Base-by-base conservation (phyloP, 2,888 invertebrate species). In the Steinernema hermaphroditum region DNA sequence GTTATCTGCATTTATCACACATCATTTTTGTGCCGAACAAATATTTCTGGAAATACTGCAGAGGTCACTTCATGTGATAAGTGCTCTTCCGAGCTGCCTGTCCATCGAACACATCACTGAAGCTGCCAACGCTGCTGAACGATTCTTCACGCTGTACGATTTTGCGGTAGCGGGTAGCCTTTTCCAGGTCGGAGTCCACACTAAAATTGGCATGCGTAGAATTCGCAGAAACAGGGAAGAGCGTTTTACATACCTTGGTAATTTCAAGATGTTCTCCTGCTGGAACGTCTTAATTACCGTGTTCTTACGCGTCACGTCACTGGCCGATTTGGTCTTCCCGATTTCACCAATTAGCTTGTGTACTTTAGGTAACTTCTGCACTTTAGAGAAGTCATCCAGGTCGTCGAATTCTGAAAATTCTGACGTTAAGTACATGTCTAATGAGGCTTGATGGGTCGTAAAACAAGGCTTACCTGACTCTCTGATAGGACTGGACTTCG, bases 241-340 rank as follows among this genome's bases (percentile, higher is more conserved):
- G 14, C 41, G 41, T 41, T 14, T 9, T 41, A 14, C 9, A 41
- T 24, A 54, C 54, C 54, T 54, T 46, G 78, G 80, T 50, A 79
- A 37, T 44, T 72, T 76, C 72, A 76, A 72, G 69, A 81, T 80
- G 72, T 81, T 79, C 46, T 72, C 14, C 37, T 78, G 80, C 44
- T 81, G 73, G 62, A 78, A 78, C 24, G 78, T 81, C 62, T 75
- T 72, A 16, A 73, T 54, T 2, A 73, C n/a, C 1, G 72, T 32
- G 32, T 46, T 41, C 57, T 69, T 71, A 41, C 72, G 73, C 12
- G 77, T 50, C 2, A 78, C 44, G 57, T 78, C 78, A 6, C 77
- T 77, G 16, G 75, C 78, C 6, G 77, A 78, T n/a, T 68, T 43
- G 12, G 78, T 80, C 37, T 78, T 78, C 16, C 78, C 78, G 22